These are phyloP conservation scores for Phacellophora camtschatica DNA, from an alignment of 30 jellyfish, hydroid and myxozoan genomes.

Conservation along the genomic window DNA sequence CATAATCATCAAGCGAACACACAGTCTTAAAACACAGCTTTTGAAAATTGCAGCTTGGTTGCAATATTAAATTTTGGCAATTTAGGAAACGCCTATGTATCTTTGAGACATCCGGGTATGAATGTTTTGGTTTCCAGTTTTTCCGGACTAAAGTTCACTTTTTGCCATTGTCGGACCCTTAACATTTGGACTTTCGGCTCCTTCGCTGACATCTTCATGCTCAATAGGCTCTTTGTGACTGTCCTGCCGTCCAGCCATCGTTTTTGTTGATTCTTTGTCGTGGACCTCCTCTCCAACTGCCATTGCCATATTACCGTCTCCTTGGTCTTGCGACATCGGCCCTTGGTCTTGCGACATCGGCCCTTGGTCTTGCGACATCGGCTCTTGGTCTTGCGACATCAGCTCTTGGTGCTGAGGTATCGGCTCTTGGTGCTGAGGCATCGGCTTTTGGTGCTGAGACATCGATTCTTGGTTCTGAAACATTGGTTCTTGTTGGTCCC, in stretches of 20 bases:
- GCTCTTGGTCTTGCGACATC: neutral
- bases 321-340: slow-evolving; percentile 16
- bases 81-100: no score
- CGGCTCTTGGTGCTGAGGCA: neutral
- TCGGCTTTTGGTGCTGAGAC: neutral
- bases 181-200: neutral
- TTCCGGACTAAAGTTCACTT: neutral
- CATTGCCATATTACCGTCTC: neutral
- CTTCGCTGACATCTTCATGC: neutral
- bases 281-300: neutral
- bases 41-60: no score
- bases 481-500: no score
- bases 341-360: neutral
- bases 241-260: neutral
- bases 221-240: neutral
- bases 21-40: no score
- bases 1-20: no score
- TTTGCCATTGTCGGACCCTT: neutral
- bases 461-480: neutral
- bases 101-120: no score
- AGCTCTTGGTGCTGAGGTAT: neutral
- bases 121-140: no score
- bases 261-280: neutral
- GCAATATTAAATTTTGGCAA: no score
- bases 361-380: neutral